Conservation (phyloP, 2,888 invertebrate genomes). For the Taphrorychus bicolor region DNA sequence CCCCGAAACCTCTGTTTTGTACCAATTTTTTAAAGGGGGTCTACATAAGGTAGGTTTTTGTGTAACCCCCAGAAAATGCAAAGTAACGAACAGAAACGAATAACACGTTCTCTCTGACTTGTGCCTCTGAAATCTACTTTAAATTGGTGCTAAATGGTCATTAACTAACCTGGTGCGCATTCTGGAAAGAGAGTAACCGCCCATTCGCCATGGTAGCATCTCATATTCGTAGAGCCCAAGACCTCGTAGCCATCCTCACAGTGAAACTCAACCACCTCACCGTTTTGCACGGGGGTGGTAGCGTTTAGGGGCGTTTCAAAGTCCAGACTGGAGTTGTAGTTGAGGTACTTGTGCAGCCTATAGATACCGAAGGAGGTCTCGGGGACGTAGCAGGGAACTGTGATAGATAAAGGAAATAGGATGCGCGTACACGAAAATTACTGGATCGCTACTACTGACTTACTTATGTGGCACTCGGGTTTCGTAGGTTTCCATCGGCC, state of each 20-base stretch:
- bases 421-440: too few species aligned
- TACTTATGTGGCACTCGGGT: constrained; percentile 82
- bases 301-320: constrained; percentile 67
- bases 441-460: too few species aligned
- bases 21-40: too few species aligned
- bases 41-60: too few species aligned
- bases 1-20: too few species aligned
- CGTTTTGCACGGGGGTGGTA: constrained; percentile 69
- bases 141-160: too few species aligned
- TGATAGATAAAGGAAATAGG: too few species aligned
- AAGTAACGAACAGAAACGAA: too few species aligned
- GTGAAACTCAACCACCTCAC: constrained; percentile 76
- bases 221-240: constrained; percentile 74
- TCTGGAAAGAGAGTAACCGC: constrained; percentile 77
- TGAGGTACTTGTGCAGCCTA: constrained; percentile 61
- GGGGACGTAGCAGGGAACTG: constrained; percentile 77
- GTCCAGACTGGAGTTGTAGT: constrained; percentile 52
- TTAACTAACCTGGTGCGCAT: constrained; percentile 80
- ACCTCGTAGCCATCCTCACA: constrained; percentile 77
- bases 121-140: too few species aligned
- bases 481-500: constrained; percentile 86
- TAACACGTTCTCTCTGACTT: too few species aligned
- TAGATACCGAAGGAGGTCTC: constrained; percentile 73
- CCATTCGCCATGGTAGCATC: constrained; percentile 86
- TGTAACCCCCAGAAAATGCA: too few species aligned